Base-by-base conservation (phyloP, 2,888 invertebrate genomes). In the Oscheius onirici region DNA sequence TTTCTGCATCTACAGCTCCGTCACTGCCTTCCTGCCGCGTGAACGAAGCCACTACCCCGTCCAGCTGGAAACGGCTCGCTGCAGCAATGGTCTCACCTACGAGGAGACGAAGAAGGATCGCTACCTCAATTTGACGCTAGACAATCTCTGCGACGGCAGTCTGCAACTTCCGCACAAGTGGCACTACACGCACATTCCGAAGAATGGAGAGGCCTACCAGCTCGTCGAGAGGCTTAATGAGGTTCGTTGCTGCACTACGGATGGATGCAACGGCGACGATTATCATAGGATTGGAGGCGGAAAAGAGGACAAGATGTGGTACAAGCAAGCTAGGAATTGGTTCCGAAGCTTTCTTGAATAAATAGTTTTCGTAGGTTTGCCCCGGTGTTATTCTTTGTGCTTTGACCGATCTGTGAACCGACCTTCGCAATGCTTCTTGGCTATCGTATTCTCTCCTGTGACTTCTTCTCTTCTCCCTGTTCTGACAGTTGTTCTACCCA, bases 251-350 rank as follows among this genome's bases (percentile, higher is more conserved):
- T 63, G 63, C 26, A 49, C 46, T 1, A 49, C 13, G 1, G 63
- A 63, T n/a, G 63, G 63, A 11, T 63, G 63, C 17, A 63, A 63
- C 34, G 10, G n/a, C 15, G 46, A 44, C 3, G 46, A 63, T 11
- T 63, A 63, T 17, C n/a, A n/a, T 1, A 13, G 22, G 17, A 28
- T 63, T 28, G 63, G 49, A 26, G 63, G 63, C n/a, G 63, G 63
- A 22, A 6, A 20, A 1, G 49, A 46, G 10, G 24, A 26, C 17
- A 24, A 24, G 46, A 20, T 15, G 8, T 63, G 63, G 63, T 63
- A 63, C 49, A 63, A 49, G 58, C 17, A 40, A n/a, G 10, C 17
- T 22, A 11, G 20, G 41, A 58, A 43, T 20, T 58, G 40, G 41
- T 17, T 58, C 20, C 34, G 34, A 34, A 34, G 34, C 0, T 34